Evolutionary conservation across 2,113 vertebrate species (phyloP).

Genomic region (Pardalotus punctatus): DNA sequence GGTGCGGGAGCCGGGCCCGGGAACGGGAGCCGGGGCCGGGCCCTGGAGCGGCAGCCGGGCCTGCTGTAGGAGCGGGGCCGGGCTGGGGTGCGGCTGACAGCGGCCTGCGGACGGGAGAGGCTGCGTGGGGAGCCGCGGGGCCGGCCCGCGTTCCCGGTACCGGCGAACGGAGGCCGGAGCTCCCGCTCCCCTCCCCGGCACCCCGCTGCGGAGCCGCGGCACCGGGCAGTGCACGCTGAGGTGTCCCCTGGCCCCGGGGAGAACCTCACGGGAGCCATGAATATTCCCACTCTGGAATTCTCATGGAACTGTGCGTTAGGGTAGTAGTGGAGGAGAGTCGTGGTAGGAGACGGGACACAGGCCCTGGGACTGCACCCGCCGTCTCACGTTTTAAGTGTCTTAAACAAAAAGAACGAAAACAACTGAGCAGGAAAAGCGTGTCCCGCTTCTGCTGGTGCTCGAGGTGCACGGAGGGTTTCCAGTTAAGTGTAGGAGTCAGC

Average conservation of each 20-base stretch:
- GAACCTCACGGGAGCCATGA: accelerated
- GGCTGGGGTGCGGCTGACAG: neutral
- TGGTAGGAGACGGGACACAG: neutral
- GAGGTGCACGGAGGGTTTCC: neutral
- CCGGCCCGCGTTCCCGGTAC: neutral
- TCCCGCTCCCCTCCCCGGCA: neutral
- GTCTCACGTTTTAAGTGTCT: neutral
- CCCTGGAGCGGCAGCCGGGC: neutral
- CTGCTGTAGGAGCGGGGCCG: neutral
- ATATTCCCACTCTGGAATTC: accelerated
- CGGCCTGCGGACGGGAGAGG: neutral
- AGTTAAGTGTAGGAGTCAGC: neutral
- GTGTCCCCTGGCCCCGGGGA: neutral
- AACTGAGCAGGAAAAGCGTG: neutral
- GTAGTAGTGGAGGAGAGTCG: neutral
- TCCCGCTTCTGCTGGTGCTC: neutral
- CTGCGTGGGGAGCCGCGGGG: neutral
- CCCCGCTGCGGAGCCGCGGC: neutral
- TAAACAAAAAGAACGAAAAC: neutral
- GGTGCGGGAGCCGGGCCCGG: neutral
- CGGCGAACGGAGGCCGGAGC: neutral
- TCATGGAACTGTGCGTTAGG: neutral
- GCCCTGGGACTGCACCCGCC: neutral
- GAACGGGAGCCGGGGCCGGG: neutral
- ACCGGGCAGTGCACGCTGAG: neutral